phyloP scores from a whole-genome alignment of 1,140 invertebrate species.

The Neodiprion lecontei region DNA sequence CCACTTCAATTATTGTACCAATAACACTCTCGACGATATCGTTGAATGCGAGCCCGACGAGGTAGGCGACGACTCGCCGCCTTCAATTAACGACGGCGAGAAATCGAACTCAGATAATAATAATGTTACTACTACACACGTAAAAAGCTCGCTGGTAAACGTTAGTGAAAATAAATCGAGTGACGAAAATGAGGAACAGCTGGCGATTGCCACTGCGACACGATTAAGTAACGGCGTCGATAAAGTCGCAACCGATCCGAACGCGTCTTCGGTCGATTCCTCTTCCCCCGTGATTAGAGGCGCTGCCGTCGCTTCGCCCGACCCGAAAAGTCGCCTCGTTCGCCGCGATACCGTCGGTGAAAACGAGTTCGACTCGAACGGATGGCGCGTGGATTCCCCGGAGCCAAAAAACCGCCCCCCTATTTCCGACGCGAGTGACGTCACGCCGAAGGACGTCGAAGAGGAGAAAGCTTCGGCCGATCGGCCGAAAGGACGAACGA shows the following conservation, averaged over 20 bases:
- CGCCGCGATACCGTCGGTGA: constrained; percentile 26
- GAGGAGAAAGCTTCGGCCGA: constrained; percentile 6
- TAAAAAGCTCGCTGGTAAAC: not conserved
- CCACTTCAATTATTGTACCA: constrained; percentile 56
- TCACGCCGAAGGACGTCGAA: not conserved
- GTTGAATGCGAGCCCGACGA: constrained; percentile 14
- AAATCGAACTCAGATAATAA: constrained; percentile 10
- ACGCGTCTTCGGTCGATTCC: too few relatives aligned
- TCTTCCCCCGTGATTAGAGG: too few relatives aligned
- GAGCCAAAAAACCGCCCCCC: not conserved
- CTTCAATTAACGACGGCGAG: constrained; percentile 7
- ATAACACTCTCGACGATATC: constrained; percentile 45
- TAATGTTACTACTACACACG: not conserved
- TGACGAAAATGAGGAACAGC: constrained; percentile 6
- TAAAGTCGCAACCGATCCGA: too few relatives aligned
- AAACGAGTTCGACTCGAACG: constrained; percentile 56
- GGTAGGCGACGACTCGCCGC: constrained; percentile 23
- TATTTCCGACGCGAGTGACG: not conserved
- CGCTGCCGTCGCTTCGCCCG: too few relatives aligned
- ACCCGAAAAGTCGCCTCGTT: not conserved
- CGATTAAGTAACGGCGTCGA: too few relatives aligned
- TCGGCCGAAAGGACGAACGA: constrained; percentile 24
- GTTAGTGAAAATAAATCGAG: constrained; percentile 19
- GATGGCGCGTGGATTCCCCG: constrained; percentile 45
- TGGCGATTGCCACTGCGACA: too few relatives aligned